Percentiles rank a stretch among this genome's conserved stretches.
These are phyloP conservation scores for Psophia crepitans DNA, from an alignment of 2,113 vertebrate genomes.

Conservation along the genomic window DNA sequence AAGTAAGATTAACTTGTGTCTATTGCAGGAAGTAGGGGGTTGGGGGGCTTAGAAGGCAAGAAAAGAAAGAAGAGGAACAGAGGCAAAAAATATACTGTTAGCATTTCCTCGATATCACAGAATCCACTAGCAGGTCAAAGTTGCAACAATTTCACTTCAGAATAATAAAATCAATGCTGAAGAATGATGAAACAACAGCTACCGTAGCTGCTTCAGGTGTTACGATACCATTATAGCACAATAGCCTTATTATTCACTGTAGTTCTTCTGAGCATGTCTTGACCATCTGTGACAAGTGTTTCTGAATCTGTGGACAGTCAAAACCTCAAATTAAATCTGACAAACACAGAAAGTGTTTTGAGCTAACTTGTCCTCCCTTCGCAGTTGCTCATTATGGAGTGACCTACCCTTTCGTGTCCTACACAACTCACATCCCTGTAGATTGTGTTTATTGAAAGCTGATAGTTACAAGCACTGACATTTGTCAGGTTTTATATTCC, in stretches of 20 bases:
- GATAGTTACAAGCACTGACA: conserved; percentile 61
- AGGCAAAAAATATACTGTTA: neutral
- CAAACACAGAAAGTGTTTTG: neutral
- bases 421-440: neutral
- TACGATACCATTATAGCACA: neutral
- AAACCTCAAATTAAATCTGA: conserved; percentile 66
- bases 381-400: conserved; percentile 17
- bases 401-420: conserved; percentile 33
- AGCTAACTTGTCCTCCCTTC: conserved; percentile 50
- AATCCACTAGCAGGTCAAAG: neutral
- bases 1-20: neutral
- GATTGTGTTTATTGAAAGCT: conserved; percentile 55
- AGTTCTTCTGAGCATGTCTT: neutral
- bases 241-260: neutral
- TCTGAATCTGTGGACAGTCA: neutral
- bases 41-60: neutral
- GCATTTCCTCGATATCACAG: neutral
- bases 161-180: neutral
- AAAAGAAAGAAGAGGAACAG: neutral
- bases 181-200: neutral
- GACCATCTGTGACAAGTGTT: conserved; percentile 25
- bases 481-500: conserved; percentile 50
- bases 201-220: neutral
- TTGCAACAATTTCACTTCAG: neutral
- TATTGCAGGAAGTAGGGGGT: neutral